Base-by-base conservation (phyloP, 2,797 vertebrate species). In the Acipenser oxyrinchus region DNA sequence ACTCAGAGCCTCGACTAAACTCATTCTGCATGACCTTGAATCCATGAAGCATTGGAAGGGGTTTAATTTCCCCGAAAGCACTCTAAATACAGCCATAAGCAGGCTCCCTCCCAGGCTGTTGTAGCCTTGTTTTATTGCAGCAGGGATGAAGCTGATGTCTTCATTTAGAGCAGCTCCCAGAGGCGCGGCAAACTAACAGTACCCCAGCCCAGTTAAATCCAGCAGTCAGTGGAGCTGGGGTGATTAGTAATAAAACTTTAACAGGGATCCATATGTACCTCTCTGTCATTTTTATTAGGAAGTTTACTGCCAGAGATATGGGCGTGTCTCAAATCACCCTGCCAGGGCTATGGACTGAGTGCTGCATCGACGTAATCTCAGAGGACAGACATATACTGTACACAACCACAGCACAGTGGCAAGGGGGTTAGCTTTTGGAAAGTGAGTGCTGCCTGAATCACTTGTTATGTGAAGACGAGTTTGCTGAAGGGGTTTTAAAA, bases 241-340 rank as follows among this genome's bases (percentile, higher is more conserved):
- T 88, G 86, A 90, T 90, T 90, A 91, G 88, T 84, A 88, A 89
- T 89, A 90, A 88, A 88, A 87, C 80, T 86, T 90, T 91, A 91
- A 89, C 85, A 87, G 86, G 85, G 83, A 82, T 84, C 84, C 81
- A 79, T 87, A 87, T 82, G 86, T 89, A 78, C 77, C 62, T 89
- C 81, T 84, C 79, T 89, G 89, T 92, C 90, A 91, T 76, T 89
- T 91, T 93, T 92, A 92, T 79, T 85, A 83, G 86, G 82, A 86
- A 84, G 82, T 91, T 93, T 91, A 89, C 86, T 77, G 78, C 84
- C 72, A 66, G 69, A 71, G 73, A 75, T 72, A 76, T 75, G 67
- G 55, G 72, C 62, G 63, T 53, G 58, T 66, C 76, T 70, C 78
- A 78, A 70, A 77, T 77, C 72, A 48, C 53, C 68, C 66, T 51